phyloP scores from a whole-genome alignment of 2,888 invertebrate genomes.

The Sclerodermus sp. region DNA sequence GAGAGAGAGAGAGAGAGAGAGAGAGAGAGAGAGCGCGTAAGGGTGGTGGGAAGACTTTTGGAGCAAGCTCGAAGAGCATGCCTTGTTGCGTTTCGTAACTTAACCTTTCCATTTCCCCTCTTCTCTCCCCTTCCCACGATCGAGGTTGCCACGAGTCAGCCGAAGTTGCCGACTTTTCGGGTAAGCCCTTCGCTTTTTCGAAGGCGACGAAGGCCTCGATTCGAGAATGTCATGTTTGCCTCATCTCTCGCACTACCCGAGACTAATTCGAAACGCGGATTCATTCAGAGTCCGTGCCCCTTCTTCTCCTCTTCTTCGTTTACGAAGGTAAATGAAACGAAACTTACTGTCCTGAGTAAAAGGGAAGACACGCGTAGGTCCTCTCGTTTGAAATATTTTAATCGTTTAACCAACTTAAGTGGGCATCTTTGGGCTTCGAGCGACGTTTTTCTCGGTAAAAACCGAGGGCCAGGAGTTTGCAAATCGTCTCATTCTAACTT shows the following conservation, averaged over 20 bases:
- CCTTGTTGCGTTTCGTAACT: slow-evolving; percentile 44
- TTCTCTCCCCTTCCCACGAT: slow-evolving; percentile 8
- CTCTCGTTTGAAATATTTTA: no score
- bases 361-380: no score
- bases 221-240: slow-evolving; percentile 19
- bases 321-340: no score
- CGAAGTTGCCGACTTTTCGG: no score
- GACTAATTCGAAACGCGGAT: background rate
- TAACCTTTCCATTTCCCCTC: slow-evolving; percentile 47
- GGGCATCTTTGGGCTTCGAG: no score
- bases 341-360: no score
- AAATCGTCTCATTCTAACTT: no score
- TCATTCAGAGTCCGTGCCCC: no score
- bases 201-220: slow-evolving; percentile 22
- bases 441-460: no score
- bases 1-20: slow-evolving; percentile 9
- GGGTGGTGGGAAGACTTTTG: slow-evolving; percentile 36
- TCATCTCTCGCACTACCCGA: slow-evolving; percentile 8
- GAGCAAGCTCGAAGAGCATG: slow-evolving; percentile 7
- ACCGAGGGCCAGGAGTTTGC: no score
- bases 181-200: slow-evolving; percentile 22
- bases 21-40: slow-evolving; percentile 4
- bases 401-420: no score
- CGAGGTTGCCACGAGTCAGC: slow-evolving; percentile 2
- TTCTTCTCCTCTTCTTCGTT: no score